Evolutionary conservation across 2,797 vertebrate species (phyloP).

Genomic region (Margarornis squamiger): DNA sequence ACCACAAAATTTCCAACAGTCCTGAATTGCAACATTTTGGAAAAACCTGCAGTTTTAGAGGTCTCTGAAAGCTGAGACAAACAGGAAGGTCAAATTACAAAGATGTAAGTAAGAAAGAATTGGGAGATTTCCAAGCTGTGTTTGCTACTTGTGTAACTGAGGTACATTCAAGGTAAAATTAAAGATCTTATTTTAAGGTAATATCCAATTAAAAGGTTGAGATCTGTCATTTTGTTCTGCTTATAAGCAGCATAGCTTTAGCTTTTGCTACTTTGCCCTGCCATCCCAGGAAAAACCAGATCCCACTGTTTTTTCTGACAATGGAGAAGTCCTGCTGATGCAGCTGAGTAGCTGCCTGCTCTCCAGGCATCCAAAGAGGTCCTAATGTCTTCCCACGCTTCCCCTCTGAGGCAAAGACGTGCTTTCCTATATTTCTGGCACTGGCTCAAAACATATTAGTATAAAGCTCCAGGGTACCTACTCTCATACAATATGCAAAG

Average conservation of each 20-base stretch:
- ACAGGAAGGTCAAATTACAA: neutral
- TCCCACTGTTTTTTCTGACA: neutral
- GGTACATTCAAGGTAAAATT: neutral
- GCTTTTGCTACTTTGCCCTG: neutral
- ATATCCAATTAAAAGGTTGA: neutral
- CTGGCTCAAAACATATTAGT: neutral
- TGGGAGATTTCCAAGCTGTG: neutral
- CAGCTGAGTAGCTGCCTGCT: neutral
- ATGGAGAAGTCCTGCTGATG: neutral
- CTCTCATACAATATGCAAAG: neutral
- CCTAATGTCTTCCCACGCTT: neutral
- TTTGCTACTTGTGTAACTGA: neutral
- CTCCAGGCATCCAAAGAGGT: neutral
- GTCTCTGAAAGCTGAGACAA: neutral
- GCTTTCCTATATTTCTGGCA: neutral
- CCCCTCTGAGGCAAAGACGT: neutral
- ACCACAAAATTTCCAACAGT: neutral
- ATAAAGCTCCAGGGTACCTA: neutral
- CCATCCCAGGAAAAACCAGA: neutral
- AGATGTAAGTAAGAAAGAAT: neutral
- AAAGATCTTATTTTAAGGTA: neutral
- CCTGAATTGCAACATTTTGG: neutral
- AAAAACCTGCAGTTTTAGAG: neutral
- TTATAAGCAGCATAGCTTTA: neutral
- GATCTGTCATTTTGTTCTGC: neutral